Conservation (phyloP, 1,140 invertebrate species). For the Euborellia annulipes region DNA sequence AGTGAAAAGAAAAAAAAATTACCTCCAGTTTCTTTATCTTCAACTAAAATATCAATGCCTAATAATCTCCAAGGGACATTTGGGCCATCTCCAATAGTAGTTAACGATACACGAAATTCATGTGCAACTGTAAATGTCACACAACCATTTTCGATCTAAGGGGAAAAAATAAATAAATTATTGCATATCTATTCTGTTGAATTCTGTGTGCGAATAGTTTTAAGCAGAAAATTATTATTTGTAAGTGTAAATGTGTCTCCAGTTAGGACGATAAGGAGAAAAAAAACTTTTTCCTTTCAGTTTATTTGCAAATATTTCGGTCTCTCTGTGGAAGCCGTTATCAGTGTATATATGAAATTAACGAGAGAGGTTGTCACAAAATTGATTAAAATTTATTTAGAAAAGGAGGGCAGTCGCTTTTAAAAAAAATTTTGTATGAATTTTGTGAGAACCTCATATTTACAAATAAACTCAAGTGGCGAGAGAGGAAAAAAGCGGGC, state of each 20-base stretch:
- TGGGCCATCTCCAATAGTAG: slow-evolving; percentile 90
- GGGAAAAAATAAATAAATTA: slow-evolving; percentile 21
- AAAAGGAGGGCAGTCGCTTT: no score
- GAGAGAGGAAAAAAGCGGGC: no score
- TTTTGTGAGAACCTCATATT: no score
- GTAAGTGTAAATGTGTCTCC: slow-evolving; percentile 2
- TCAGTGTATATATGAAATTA: no score
- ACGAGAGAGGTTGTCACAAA: no score
- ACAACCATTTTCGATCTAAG: slow-evolving; percentile 71
- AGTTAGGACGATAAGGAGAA: slow-evolving; percentile 1
- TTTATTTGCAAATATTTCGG: no score
- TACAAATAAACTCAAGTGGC: no score
- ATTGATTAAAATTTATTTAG: no score
- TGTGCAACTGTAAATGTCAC: slow-evolving; percentile 91
- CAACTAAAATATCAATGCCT: slow-evolving; percentile 88
- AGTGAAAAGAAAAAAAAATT: slow-evolving; percentile 12
- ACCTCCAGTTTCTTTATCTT: slow-evolving; percentile 92
- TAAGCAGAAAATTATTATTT: slow-evolving; percentile 8
- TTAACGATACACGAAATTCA: slow-evolving; percentile 89
- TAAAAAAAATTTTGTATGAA: no score
- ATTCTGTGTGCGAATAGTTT: no score
- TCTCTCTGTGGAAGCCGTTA: no score
- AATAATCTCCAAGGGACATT: slow-evolving; percentile 87
- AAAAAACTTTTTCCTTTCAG: slow-evolving; percentile 3
- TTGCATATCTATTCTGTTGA: no score